These are phyloP conservation scores for Drosophila picticornis DNA, from an alignment of 2,888 invertebrate species.

Conservation along the genomic window DNA sequence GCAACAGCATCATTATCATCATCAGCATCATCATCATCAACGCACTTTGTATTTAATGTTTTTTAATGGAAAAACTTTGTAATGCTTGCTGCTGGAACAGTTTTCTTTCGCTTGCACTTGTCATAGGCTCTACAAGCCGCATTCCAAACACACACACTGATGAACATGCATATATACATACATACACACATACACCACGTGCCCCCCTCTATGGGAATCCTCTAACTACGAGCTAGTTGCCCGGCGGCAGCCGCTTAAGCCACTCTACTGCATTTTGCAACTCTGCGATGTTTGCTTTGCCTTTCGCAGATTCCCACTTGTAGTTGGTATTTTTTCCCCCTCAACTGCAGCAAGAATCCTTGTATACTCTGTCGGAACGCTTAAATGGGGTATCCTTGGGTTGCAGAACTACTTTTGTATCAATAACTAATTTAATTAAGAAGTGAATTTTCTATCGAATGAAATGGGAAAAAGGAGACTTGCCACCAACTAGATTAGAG, in stretches of 20 bases:
- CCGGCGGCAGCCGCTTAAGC: constrained; percentile 57
- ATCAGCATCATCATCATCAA: constrained; percentile 39
- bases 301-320: constrained; percentile 49
- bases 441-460: neutral
- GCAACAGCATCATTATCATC: constrained; percentile 19
- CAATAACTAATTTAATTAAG: neutral
- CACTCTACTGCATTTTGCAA: constrained; percentile 67
- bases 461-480: neutral
- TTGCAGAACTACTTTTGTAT: neutral
- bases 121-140: constrained; percentile 55
- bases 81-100: constrained; percentile 53
- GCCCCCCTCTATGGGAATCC: constrained; percentile 1
- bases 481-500: neutral
- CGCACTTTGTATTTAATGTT: constrained; percentile 71
- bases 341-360: constrained; percentile 24
- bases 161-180: neutral
- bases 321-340: constrained; percentile 33
- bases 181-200: neutral
- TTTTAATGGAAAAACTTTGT: constrained; percentile 73
- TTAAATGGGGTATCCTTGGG: neutral
- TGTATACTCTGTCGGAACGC: constrained; percentile 32
- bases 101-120: constrained; percentile 59
- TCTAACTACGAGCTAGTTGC: constrained; percentile 44
- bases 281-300: constrained; percentile 65
- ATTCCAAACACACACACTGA: constrained; percentile 2